Evolutionary conservation across 37 sponge, comb jelly and placozoan genomes (phyloP).

Genomic region (Aplysina aerophoba): DNA sequence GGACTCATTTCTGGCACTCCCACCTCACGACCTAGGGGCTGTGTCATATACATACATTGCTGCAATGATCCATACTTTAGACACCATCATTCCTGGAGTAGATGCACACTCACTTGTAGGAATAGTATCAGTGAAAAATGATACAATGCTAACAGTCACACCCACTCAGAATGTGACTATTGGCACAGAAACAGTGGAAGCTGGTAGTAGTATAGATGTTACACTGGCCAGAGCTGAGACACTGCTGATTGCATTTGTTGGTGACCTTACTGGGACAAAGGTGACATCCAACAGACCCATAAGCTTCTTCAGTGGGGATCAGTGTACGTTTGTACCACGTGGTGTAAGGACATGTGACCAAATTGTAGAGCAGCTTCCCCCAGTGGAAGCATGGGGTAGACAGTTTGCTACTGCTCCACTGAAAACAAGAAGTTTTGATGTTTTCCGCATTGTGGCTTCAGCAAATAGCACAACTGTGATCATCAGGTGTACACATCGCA

Average conservation of each 20-base stretch:
- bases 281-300: conserved; percentile 49
- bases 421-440: conserved; percentile 25
- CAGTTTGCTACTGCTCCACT: conserved; percentile 43
- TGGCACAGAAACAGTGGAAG: background rate
- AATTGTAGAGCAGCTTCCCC: conserved; percentile 55
- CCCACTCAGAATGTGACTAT: too few relatives aligned
- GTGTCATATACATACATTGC: conserved; percentile 33
- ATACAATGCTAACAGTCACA: too few relatives aligned
- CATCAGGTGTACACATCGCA: conserved; percentile 15
- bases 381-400: conserved; percentile 63
- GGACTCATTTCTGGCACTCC: conserved; percentile 63
- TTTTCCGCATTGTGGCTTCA: conserved; percentile 40
- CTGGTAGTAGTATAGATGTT: background rate
- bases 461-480: conserved; percentile 32
- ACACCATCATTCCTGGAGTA: conserved; percentile 10
- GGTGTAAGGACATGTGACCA: conserved; percentile 46
- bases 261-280: conserved; percentile 42
- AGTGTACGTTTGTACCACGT: conserved; percentile 31
- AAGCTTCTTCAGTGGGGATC: conserved; percentile 36
- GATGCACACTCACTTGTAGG: conserved; percentile 1
- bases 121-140: background rate
- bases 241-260: background rate
- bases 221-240: background rate
- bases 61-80: background rate
- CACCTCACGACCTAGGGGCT: conserved; percentile 13